A percentile compares a stretch with the other conserved stretches of the same genome.
Conservation (phyloP, 2,113 vertebrate genomes). For the Bungarus multicinctus region DNA sequence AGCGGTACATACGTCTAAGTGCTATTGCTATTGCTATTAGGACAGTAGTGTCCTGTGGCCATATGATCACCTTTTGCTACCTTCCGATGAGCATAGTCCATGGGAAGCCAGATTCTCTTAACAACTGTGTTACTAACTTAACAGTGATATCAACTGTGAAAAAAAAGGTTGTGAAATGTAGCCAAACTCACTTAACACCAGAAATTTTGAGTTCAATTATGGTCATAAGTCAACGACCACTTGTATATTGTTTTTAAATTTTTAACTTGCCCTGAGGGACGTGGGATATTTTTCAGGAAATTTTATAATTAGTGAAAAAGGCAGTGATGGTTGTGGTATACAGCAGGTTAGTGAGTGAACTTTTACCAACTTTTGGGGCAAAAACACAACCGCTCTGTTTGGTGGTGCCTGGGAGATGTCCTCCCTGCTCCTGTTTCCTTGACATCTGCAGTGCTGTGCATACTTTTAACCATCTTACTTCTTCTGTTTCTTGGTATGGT, state of each 20-base stretch:
- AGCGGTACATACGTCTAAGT: too few species aligned
- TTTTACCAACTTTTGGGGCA: background rate
- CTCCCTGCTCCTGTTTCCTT: background rate
- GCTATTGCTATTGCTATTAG: too few species aligned
- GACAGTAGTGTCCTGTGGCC: too few species aligned
- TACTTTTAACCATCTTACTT: background rate
- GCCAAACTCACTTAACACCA: background rate
- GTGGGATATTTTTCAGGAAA: background rate
- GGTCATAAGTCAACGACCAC: background rate
- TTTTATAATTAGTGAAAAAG: accelerated
- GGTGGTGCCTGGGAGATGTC: background rate
- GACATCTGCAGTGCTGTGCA: background rate
- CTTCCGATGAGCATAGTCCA: background rate
- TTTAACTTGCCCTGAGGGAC: background rate
- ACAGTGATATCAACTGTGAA: background rate
- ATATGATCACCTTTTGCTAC: background rate
- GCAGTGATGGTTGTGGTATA: background rate
- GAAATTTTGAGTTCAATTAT: background rate
- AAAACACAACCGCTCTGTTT: background rate
- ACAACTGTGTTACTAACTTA: background rate
- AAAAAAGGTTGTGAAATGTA: background rate
- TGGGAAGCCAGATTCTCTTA: background rate
- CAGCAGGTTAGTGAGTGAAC: accelerated
- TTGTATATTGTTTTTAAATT: background rate
- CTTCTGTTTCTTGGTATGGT: background rate